Conservation (phyloP, 2,113 vertebrate species). For the Pygoscelis adeliae region DNA sequence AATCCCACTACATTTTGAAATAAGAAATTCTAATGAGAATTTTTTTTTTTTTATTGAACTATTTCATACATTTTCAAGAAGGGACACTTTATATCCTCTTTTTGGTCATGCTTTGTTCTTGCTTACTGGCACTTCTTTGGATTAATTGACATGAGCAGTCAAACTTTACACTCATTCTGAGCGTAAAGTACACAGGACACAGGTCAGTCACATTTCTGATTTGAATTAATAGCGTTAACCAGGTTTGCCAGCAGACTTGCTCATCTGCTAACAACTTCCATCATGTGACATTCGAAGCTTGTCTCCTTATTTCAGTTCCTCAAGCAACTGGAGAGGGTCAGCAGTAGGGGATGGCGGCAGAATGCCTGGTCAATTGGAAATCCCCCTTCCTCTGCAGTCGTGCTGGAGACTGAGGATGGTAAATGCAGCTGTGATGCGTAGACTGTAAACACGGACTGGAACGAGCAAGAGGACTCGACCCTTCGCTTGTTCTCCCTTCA, state of each 20-base stretch:
- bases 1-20: background rate
- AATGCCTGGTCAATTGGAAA: background rate
- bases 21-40: background rate
- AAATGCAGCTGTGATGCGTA: background rate
- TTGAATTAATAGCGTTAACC: background rate
- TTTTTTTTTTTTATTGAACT: background rate
- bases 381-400: background rate
- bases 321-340: background rate
- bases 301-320: background rate
- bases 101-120: background rate
- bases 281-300: background rate
- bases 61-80: background rate
- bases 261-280: background rate
- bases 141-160: background rate
- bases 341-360: background rate
- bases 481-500: background rate
- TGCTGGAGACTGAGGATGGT: background rate
- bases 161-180: background rate
- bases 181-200: background rate
- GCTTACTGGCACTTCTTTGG: background rate
- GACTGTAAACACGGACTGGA: background rate
- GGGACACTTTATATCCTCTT: background rate
- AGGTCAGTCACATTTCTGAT: background rate
- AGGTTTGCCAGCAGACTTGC: background rate
- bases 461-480: fast-evolving